Percentiles rank a stretch among this genome's conserved stretches.
phyloP scores from a whole-genome alignment of 1,140 invertebrate genomes.

The Heliconius hewitsoni region DNA sequence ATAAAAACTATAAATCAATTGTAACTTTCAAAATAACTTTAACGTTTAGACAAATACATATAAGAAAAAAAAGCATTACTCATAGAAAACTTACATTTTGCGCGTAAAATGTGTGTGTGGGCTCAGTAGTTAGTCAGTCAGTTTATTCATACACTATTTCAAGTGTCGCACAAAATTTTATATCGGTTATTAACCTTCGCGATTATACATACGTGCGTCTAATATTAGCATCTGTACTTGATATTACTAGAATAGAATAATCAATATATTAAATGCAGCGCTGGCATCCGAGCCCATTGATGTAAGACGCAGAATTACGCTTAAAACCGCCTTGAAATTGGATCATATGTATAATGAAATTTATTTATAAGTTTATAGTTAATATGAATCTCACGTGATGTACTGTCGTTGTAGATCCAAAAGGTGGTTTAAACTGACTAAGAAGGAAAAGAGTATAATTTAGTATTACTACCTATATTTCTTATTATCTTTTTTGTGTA shows the following conservation, averaged over 20 bases:
- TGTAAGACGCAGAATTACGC: constrained; percentile 18
- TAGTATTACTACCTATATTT: neutral
- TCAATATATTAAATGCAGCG: constrained; percentile 27
- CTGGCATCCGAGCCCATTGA: constrained; percentile 28
- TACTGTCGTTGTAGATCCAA: neutral
- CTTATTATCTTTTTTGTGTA: neutral
- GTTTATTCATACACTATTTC: constrained; percentile 36
- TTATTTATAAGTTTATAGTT: constrained; percentile 8
- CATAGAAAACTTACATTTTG: constrained; percentile 41
- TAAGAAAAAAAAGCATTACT: constrained; percentile 45
- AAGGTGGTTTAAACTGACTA: neutral
- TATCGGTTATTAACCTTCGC: constrained; percentile 59
- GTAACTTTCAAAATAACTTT: neutral
- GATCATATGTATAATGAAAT: constrained; percentile 2
- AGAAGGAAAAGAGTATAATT: neutral
- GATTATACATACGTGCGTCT: constrained; percentile 17
- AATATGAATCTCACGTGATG: neutral
- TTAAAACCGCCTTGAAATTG: constrained; percentile 15
- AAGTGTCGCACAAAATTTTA: constrained; percentile 39
- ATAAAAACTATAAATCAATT: neutral
- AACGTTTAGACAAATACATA: neutral
- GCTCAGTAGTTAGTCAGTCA: constrained; percentile 51
- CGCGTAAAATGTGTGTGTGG: constrained; percentile 48
- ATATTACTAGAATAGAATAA: constrained; percentile 39
- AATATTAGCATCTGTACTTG: constrained; percentile 33